phyloP scores from a whole-genome alignment of 2,113 vertebrate genomes.

The Cyphomyrus discorhynchus region DNA sequence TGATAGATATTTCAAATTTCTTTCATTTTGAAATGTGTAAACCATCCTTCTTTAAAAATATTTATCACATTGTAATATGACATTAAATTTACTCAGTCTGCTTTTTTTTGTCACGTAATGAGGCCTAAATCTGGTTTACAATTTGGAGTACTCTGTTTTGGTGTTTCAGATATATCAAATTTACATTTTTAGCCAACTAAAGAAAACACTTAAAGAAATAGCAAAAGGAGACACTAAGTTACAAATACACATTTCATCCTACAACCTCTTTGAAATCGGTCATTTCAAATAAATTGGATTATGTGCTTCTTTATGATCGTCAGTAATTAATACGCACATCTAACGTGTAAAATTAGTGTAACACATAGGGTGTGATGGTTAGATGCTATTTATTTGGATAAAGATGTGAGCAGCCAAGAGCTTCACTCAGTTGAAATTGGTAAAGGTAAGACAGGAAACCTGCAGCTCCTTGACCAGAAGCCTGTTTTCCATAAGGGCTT shows the following conservation, averaged over 20 bases:
- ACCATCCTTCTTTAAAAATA: neutral
- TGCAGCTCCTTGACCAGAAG: neutral
- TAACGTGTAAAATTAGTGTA: neutral
- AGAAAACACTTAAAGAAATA: neutral
- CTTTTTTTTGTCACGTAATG: neutral
- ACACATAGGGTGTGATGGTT: neutral
- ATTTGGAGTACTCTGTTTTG: neutral
- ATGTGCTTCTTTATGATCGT: neutral
- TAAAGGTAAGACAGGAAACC: neutral
- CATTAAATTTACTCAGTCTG: neutral
- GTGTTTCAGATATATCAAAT: neutral
- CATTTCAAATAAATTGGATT: neutral
- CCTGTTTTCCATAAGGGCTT: neutral
- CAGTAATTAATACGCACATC: neutral
- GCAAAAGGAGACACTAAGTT: neutral
- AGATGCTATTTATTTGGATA: neutral
- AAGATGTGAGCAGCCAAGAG: neutral
- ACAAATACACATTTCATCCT: neutral
- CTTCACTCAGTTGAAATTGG: neutral
- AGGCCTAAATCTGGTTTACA: neutral
- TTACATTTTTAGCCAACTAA: neutral
- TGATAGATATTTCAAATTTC: neutral
- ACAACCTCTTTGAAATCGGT: neutral
- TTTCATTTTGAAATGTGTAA: neutral
- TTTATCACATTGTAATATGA: neutral